Percentiles rank a stretch among this genome's conserved stretches.
phyloP scores from a whole-genome alignment of 2,113 vertebrate species.

The Triplophysa siluroides region DNA sequence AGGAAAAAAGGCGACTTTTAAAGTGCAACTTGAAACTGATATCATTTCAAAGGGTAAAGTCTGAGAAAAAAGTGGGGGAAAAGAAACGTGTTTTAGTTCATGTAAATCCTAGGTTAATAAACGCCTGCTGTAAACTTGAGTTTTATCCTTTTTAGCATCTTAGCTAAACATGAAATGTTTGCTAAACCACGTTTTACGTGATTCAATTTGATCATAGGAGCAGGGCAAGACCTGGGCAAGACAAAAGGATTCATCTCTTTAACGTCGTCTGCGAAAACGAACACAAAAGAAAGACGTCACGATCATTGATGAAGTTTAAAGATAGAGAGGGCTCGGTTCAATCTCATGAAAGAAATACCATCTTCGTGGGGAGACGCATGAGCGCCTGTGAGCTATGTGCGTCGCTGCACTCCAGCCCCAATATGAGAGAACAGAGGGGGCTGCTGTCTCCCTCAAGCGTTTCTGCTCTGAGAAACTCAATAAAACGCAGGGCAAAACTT shows the following conservation, averaged over 20 bases:
- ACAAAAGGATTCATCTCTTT: not conserved
- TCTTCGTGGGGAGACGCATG: slow-evolving; percentile 77
- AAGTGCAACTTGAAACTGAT: slow-evolving; percentile 88
- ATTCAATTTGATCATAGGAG: not conserved
- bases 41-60: slow-evolving; percentile 84
- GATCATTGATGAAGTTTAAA: slow-evolving; percentile 55
- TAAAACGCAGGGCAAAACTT: slow-evolving; percentile 13
- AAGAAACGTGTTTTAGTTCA: slow-evolving; percentile 58
- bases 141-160: not conserved
- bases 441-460: slow-evolving; percentile 53
- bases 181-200: not conserved
- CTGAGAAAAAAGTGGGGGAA: slow-evolving; percentile 62
- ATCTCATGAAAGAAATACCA: slow-evolving; percentile 75
- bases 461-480: slow-evolving; percentile 12
- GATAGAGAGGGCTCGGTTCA: slow-evolving; percentile 63
- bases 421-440: slow-evolving; percentile 55
- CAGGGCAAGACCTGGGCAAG: not conserved
- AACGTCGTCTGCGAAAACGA: slow-evolving; percentile 2
- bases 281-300: slow-evolving; percentile 21
- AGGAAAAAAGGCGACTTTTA: slow-evolving; percentile 80
- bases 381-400: slow-evolving; percentile 78
- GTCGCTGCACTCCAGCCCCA: slow-evolving; percentile 62
- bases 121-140: not conserved
- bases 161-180: slow-evolving; percentile 21
- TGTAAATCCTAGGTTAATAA: slow-evolving; percentile 59